Conservation (phyloP, 2,888 invertebrate genomes). For the Nymphalis urticae region DNA sequence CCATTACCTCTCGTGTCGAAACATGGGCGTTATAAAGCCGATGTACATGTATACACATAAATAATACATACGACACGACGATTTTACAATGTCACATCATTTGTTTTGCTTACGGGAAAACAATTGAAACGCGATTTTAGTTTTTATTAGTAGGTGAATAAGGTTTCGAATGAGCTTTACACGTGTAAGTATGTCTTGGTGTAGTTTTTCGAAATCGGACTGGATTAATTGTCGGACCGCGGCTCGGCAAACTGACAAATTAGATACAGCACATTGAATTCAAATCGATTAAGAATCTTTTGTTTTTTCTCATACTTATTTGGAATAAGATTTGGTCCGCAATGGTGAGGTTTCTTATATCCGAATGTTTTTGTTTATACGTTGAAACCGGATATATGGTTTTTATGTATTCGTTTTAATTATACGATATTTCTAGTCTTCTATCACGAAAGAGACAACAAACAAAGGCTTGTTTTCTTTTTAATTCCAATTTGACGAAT, state of each 20-base stretch:
- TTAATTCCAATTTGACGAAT: too few species aligned
- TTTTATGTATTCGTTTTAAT: conserved; percentile 15
- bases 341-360: conserved; percentile 24
- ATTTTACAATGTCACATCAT: conserved; percentile 49
- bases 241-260: conserved; percentile 71
- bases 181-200: conserved; percentile 14
- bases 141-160: conserved; percentile 29
- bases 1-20: conserved; percentile 73
- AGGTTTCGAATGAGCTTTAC: conserved; percentile 14
- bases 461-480: background rate
- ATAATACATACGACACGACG: conserved; percentile 71
- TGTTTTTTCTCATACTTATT: conserved; percentile 48
- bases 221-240: conserved; percentile 69
- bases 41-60: conserved; percentile 66
- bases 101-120: conserved; percentile 17
- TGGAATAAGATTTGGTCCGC: conserved; percentile 43
- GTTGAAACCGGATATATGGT: conserved; percentile 28
- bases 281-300: conserved; percentile 56
- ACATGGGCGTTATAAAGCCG: conserved; percentile 68
- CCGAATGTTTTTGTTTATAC: conserved; percentile 25
- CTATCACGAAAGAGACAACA: background rate
- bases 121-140: conserved; percentile 26
- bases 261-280: conserved; percentile 71
- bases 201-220: conserved; percentile 61
- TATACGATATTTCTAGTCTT: background rate